phyloP scores from a whole-genome alignment of 1,140 invertebrate genomes.

The Orussus abietinus region DNA sequence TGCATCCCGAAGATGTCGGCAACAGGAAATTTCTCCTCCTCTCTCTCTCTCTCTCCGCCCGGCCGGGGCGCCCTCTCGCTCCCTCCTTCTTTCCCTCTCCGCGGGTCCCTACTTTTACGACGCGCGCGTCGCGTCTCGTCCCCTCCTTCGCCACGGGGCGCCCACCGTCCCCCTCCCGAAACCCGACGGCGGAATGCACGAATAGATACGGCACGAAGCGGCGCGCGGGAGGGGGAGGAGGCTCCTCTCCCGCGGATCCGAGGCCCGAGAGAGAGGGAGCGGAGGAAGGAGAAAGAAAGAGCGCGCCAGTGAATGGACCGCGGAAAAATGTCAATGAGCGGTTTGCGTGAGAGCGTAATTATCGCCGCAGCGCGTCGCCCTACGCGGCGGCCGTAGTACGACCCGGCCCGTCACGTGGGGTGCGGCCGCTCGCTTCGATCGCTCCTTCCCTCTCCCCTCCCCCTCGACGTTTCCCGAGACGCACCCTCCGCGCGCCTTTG shows the following conservation, averaged over 20 bases:
- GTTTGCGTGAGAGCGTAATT: too few species aligned
- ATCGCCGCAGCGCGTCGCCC: slow-evolving; percentile 29
- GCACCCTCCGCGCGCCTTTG: background rate
- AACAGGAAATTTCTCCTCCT: slow-evolving; percentile 50
- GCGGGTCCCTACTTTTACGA: slow-evolving; percentile 19
- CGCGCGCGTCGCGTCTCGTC: slow-evolving; percentile 14
- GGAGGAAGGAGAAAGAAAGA: slow-evolving; percentile 7
- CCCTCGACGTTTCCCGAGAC: background rate
- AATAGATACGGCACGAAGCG: slow-evolving; percentile 29
- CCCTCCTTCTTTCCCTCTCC: slow-evolving; percentile 16
- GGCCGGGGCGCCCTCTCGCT: too few species aligned
- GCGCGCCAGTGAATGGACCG: slow-evolving; percentile 40
- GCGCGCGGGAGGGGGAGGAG: slow-evolving; percentile 16
- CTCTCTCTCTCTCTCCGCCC: slow-evolving; percentile 19
- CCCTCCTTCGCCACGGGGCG: slow-evolving; percentile 16
- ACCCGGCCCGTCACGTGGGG: background rate
- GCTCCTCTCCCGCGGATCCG: too few species aligned
- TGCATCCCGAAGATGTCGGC: slow-evolving; percentile 49
- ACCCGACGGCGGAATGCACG: slow-evolving; percentile 39
- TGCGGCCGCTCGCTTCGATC: background rate
- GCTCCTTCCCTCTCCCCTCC: background rate
- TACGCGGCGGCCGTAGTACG: background rate
- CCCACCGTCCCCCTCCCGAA: slow-evolving; percentile 12
- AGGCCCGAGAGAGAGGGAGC: slow-evolving; percentile 7
- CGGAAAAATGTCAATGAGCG: slow-evolving; percentile 44